phyloP scores from a whole-genome alignment of 2,797 vertebrate genomes.

The Lutjanus argentimaculatus region DNA sequence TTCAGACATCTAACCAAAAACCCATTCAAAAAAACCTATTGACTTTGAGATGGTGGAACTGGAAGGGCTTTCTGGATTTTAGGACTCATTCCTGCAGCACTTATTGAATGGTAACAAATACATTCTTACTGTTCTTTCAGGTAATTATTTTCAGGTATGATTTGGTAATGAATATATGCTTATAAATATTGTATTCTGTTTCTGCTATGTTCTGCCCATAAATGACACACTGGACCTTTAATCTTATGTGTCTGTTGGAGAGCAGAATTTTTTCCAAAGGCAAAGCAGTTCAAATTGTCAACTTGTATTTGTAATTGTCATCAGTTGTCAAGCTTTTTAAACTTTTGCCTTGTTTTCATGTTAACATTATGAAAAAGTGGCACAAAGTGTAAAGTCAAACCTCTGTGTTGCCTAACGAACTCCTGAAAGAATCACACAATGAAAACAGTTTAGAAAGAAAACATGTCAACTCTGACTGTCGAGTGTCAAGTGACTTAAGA shows the following conservation, averaged over 20 bases:
- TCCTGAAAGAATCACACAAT: slow-evolving; percentile 40
- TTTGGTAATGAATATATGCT: too few relatives aligned
- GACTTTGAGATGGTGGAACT: too few relatives aligned
- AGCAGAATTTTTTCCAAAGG: slow-evolving; percentile 20
- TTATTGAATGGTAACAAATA: too few relatives aligned
- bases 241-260: slow-evolving; percentile 12
- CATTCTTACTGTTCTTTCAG: too few relatives aligned
- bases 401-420: slow-evolving; percentile 6
- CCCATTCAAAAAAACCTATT: too few relatives aligned
- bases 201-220: too few relatives aligned
- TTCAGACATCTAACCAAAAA: too few relatives aligned
- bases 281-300: slow-evolving; percentile 13
- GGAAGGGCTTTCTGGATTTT: too few relatives aligned
- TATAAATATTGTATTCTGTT: too few relatives aligned
- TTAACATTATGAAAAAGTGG: slow-evolving; percentile 2
- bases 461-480: slow-evolving; percentile 25
- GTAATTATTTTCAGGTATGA: too few relatives aligned
- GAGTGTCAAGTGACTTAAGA: slow-evolving; percentile 32
- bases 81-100: too few relatives aligned
- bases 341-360: not conserved
- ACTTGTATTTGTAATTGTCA: not conserved
- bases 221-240: not conserved
- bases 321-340: slow-evolving; percentile 8
- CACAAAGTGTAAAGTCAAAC: slow-evolving; percentile 23
- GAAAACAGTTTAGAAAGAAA: slow-evolving; percentile 50